Evolutionary conservation across 2,113 vertebrate species (phyloP), one percentile per base, ranked within the genome.

Genomic region (Pteropus alecto): DNA sequence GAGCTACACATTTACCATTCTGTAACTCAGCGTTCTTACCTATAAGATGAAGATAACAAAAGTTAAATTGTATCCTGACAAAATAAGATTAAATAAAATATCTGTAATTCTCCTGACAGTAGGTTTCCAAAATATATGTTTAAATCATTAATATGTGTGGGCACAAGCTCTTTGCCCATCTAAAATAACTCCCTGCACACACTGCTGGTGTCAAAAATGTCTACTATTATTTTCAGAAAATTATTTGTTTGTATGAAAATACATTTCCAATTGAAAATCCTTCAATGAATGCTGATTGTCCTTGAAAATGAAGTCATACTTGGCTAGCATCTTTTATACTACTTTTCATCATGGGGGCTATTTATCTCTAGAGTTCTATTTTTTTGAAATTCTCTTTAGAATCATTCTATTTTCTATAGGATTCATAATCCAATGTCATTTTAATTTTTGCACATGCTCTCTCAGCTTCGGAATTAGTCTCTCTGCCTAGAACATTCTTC

Each of bases 201-300:
- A 1, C 3, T 30, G 2, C 2, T 67, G 5, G 11, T 85, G 1
- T n/a, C 8, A 10, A 41, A 94, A 93, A 54, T n/a, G 12, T 6
- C 28, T 7, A 74, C 5, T 18, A 63, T 61, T 71, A 87, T 74
- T 88, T 94, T 96, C 19, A 51, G 28, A 88, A 95, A 93, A 94
- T 65, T 68, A 1, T 93, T 70, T 67, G 15, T 54, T 90, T 28
- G 28, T 87, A 51, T 94, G 9, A 13, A 94, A 90, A 68, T 67
- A 43, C 16, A 73, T 48, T 83, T 4, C 9, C 5, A 73, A 35
- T 22, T 74, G 43, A 97, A 93, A 95, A 90, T n/a, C 7, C 19
- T 73, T 48, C 87, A 81, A 51, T 67, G 71, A 65, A 18, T 73
- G n/a, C 2, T 38, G 24, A 63, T 70, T 90, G 2, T 3, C 35